Percentiles rank a stretch among this genome's conserved stretches.
Conservation (phyloP, 64 coral and sea anemone species). For the Montipora sp. region DNA sequence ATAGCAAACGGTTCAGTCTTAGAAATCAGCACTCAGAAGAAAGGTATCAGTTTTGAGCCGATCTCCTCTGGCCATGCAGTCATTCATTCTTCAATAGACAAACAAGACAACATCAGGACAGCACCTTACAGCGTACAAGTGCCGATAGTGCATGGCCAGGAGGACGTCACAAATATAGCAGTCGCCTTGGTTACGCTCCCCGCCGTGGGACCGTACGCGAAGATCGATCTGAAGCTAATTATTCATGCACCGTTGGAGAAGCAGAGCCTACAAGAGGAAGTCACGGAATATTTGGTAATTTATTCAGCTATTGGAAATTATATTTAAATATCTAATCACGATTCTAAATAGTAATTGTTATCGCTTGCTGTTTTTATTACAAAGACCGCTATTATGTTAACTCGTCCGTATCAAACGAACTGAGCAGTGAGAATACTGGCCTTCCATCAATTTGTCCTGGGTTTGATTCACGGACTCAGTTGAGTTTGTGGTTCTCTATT, state of each 20-base stretch:
- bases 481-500: no score
- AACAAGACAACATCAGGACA: slow-evolving; percentile 42
- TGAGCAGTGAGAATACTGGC: not conserved
- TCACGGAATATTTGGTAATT: slow-evolving; percentile 48
- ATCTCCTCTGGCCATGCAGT: slow-evolving; percentile 37
- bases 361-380: no score
- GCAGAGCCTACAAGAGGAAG: slow-evolving; percentile 77
- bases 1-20: slow-evolving; percentile 84
- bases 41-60: slow-evolving; percentile 64
- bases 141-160: slow-evolving; percentile 40
- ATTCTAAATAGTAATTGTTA: no score
- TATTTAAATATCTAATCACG: no score
- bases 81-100: slow-evolving; percentile 67
- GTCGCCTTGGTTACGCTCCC: slow-evolving; percentile 89
- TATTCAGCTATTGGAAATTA: no score
- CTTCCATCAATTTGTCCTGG: no score
- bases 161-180: slow-evolving; percentile 22
- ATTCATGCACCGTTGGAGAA: slow-evolving; percentile 72
- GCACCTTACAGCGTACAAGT: slow-evolving; percentile 62
- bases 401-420: not conserved
- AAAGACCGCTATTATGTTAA: no score
- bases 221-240: slow-evolving; percentile 77
- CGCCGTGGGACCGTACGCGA: slow-evolving; percentile 72
- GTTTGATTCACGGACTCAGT: no score
- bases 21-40: slow-evolving; percentile 76